These are phyloP conservation scores for Agonopterix subpropinquella DNA, from an alignment of 2,888 invertebrate genomes.

Conservation along the genomic window DNA sequence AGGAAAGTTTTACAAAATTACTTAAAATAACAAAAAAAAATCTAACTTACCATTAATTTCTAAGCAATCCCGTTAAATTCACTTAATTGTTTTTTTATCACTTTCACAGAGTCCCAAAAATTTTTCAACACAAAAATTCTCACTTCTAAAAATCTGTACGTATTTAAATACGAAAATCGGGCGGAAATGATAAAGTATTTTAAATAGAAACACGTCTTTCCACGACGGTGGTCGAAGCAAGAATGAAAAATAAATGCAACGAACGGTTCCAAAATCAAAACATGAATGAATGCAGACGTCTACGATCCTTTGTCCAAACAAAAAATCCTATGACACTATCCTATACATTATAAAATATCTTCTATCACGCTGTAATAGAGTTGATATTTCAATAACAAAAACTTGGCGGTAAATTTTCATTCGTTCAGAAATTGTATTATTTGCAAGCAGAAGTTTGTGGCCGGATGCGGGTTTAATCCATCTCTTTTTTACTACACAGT, in stretches of 20 bases:
- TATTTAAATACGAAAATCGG: background rate
- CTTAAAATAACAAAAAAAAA: too few species aligned
- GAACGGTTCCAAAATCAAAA: slow-evolving; percentile 8
- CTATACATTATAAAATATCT: background rate
- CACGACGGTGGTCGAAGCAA: slow-evolving; percentile 1
- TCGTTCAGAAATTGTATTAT: background rate
- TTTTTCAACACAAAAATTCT: too few species aligned
- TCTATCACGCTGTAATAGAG: too few species aligned
- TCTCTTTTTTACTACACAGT: slow-evolving; percentile 23
- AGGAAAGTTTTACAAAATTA: too few species aligned
- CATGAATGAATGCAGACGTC: slow-evolving; percentile 20
- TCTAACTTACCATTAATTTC: too few species aligned
- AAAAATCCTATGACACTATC: background rate
- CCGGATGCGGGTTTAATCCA: slow-evolving; percentile 37
- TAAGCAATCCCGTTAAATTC: too few species aligned
- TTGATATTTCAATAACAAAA: too few species aligned
- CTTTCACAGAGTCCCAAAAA: too few species aligned
- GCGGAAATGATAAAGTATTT: background rate
- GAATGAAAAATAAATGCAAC: slow-evolving; percentile 11
- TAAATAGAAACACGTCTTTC: background rate
- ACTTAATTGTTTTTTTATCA: too few species aligned
- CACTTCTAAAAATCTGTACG: background rate
- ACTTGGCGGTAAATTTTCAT: too few species aligned
- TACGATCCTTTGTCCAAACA: background rate
- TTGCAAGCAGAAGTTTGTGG: slow-evolving; percentile 39